Percentiles rank a stretch among this genome's conserved stretches.
Evolutionary conservation across 2,113 vertebrate genomes (phyloP).

Genomic region (Osmerus mordax): DNA sequence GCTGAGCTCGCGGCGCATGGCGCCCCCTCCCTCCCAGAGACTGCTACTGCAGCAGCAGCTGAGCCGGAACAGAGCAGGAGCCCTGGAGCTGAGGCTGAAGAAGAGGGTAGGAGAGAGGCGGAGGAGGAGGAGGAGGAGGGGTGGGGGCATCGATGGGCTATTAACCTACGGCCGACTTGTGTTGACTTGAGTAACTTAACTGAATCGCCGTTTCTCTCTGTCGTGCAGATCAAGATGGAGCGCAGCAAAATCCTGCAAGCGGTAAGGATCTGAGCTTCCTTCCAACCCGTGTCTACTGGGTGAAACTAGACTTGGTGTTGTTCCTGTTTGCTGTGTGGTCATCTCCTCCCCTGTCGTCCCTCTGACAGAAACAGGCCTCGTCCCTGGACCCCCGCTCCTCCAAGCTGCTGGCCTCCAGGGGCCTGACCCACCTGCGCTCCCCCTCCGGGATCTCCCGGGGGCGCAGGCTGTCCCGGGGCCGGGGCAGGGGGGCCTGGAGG

Average conservation of each 20-base stretch:
- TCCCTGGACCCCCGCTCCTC: conserved; percentile 49
- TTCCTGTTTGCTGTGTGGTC: neutral
- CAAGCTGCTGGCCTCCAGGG: conserved; percentile 56
- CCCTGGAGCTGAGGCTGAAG: conserved; percentile 69
- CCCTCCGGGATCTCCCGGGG: conserved; percentile 67
- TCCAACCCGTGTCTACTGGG: neutral
- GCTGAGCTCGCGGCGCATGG: conserved; percentile 45
- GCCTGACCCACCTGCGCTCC: conserved; percentile 66
- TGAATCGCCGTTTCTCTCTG: neutral
- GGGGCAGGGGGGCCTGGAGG: conserved; percentile 43
- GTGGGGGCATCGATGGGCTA: too few species aligned
- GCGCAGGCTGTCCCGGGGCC: conserved; percentile 69
- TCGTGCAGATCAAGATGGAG: conserved; percentile 73
- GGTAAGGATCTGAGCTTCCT: conserved; percentile 52
- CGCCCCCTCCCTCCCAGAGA: conserved; percentile 73
- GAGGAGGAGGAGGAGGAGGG: neutral
- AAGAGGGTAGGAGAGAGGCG: conserved; percentile 63
- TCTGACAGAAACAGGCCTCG: conserved; percentile 50
- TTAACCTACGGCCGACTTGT: too few species aligned
- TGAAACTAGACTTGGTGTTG: neutral
- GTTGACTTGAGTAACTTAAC: neutral
- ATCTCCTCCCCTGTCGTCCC: neutral
- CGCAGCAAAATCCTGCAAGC: conserved; percentile 68
- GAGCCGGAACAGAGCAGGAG: conserved; percentile 71
- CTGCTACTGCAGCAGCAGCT: conserved; percentile 75